Evolutionary conservation across 1,140 invertebrate species (phyloP).

Genomic region (Drosophila nebulosa): DNA sequence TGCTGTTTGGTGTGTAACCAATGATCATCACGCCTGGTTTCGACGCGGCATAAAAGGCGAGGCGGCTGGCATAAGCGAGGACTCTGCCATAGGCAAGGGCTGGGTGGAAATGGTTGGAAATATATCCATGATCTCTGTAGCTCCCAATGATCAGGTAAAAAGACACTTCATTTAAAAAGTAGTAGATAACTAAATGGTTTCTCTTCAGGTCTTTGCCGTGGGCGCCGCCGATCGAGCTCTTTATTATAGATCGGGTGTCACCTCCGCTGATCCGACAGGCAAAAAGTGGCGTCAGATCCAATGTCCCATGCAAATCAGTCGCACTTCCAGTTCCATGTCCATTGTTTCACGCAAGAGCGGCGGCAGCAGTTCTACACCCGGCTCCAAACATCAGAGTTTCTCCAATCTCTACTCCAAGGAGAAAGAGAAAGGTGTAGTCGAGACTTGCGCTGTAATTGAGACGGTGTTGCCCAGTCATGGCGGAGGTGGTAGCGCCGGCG

Average conservation of each 20-base stretch:
- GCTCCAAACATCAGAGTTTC: slow-evolving; percentile 79
- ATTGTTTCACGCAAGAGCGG: slow-evolving; percentile 81
- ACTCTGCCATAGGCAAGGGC: slow-evolving; percentile 87
- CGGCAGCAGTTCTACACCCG: slow-evolving; percentile 81
- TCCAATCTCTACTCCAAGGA: slow-evolving; percentile 75
- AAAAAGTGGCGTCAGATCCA: slow-evolving; percentile 91
- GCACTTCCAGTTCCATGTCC: slow-evolving; percentile 87
- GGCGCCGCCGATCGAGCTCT: slow-evolving; percentile 86
- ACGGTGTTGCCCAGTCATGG: slow-evolving; percentile 84
- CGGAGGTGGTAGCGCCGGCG: slow-evolving; percentile 83
- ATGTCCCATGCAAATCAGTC: slow-evolving; percentile 89
- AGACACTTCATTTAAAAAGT: slow-evolving; percentile 70
- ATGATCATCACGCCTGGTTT: slow-evolving; percentile 94
- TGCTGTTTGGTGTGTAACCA: slow-evolving; percentile 92
- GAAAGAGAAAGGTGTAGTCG: slow-evolving; percentile 76
- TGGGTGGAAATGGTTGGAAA: slow-evolving; percentile 93
- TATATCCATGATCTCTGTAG: slow-evolving; percentile 91
- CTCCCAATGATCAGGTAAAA: slow-evolving; percentile 90
- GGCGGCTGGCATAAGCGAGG: slow-evolving; percentile 86
- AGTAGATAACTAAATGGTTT: neutral
- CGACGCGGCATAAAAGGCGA: slow-evolving; percentile 90
- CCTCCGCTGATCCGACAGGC: slow-evolving; percentile 89
- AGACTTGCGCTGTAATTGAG: slow-evolving; percentile 80
- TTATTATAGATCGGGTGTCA: slow-evolving; percentile 91
- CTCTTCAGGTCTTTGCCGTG: slow-evolving; percentile 84